Evolutionary conservation across 2,113 vertebrate species (phyloP).

Genomic region (Otus sunia): DNA sequence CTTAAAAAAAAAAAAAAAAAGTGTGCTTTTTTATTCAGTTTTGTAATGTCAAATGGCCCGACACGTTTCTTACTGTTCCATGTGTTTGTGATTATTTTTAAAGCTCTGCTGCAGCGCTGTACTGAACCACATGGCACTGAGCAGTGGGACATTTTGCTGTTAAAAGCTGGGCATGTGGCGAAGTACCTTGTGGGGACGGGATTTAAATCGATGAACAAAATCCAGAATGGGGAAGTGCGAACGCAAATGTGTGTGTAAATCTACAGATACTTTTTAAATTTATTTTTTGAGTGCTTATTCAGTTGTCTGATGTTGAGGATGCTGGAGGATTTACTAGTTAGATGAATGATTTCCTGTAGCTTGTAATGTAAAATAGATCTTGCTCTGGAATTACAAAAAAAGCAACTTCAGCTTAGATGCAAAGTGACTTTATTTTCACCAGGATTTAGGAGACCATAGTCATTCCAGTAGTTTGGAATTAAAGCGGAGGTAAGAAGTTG

Average conservation of each 20-base stretch:
- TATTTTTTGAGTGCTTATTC: not conserved
- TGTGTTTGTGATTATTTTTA: slow-evolving; percentile 24
- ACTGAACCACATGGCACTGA: not conserved
- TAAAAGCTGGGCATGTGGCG: not conserved
- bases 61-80: not conserved
- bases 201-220: not conserved
- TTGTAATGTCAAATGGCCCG: not conserved
- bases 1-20: not conserved
- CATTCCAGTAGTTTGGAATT: not conserved
- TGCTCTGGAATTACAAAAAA: not conserved
- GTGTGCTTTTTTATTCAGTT: not conserved
- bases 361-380: not conserved
- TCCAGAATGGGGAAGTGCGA: not conserved
- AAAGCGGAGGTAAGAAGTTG: not conserved
- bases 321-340: not conserved
- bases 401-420: not conserved
- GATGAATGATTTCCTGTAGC: not conserved
- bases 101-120: not conserved
- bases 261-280: not conserved
- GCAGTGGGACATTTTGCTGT: fast-evolving
- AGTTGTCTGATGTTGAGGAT: not conserved
- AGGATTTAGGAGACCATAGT: not conserved
- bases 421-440: not conserved
- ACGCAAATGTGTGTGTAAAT: not conserved
- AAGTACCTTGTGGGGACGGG: not conserved